phyloP scores from a whole-genome alignment of 64 coral and sea anemone species.

The Stichodactyla helianthus region DNA sequence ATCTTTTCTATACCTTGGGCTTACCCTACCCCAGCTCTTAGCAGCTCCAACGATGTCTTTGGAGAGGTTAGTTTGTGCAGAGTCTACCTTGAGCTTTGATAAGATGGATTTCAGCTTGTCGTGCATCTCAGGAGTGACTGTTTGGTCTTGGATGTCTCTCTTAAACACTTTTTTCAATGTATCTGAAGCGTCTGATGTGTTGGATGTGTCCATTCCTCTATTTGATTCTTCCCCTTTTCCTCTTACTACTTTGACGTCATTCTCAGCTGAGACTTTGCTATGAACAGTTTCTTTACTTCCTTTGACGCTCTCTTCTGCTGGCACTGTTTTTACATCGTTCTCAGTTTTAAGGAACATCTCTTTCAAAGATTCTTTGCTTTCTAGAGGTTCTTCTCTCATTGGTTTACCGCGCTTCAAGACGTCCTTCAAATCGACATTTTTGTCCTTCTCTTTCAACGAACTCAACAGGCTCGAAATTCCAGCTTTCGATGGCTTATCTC shows the following conservation, averaged over 20 bases:
- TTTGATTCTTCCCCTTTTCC: background rate
- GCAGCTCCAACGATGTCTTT: conserved; percentile 72
- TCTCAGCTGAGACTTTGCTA: background rate
- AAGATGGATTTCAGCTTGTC: conserved; percentile 65
- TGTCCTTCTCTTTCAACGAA: conserved; percentile 3
- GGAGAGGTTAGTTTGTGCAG: conserved; percentile 49
- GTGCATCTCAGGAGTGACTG: conserved; percentile 36
- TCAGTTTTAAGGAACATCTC: background rate
- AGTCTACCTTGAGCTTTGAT: conserved; percentile 59
- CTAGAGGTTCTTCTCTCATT: background rate
- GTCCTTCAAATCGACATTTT: background rate
- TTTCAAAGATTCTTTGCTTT: background rate
- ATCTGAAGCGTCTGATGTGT: background rate
- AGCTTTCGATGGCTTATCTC: background rate
- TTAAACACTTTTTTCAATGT: background rate
- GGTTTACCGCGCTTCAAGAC: background rate
- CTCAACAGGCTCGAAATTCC: conserved; percentile 12
- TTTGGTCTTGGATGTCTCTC: background rate
- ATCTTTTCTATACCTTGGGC: background rate
- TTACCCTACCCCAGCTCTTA: conserved; percentile 60
- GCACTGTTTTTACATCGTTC: background rate
- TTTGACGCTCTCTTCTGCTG: background rate
- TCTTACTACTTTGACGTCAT: conserved; percentile 3
- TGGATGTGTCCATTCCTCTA: background rate
- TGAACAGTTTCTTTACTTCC: background rate